phyloP scores from a whole-genome alignment of 2,888 invertebrate genomes.

The Drosophila tripunctata region DNA sequence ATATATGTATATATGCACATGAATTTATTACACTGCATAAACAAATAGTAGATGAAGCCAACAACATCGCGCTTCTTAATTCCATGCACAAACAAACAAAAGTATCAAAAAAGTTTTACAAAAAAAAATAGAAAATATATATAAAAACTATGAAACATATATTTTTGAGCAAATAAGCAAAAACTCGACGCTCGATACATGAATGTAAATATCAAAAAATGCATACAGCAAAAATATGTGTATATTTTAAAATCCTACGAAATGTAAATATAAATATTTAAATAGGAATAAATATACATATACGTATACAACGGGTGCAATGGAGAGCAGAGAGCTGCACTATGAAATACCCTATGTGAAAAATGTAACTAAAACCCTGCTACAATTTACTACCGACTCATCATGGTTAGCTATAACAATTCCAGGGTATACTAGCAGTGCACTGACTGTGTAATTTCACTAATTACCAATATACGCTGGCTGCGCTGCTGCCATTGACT shows the following conservation, averaged over 20 bases:
- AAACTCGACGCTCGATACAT: conserved; percentile 4
- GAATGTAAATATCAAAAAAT: conserved; percentile 30
- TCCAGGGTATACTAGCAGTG: neutral
- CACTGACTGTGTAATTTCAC: conserved; percentile 25
- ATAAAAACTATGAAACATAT: conserved; percentile 9
- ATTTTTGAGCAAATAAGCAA: conserved; percentile 21
- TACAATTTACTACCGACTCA: neutral
- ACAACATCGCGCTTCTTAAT: conserved; percentile 7
- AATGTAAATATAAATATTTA: conserved; percentile 18
- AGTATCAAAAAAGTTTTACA: conserved; percentile 11
- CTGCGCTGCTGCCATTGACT: conserved; percentile 41
- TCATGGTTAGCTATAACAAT: too few species aligned
- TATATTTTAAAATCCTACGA: conserved; percentile 11
- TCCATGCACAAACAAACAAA: conserved; percentile 18
- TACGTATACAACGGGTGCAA: neutral
- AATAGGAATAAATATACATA: conserved; percentile 3
- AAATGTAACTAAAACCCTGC: too few species aligned
- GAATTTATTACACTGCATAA: conserved; percentile 13
- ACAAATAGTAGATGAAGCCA: conserved; percentile 16
- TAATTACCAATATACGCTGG: conserved; percentile 40
- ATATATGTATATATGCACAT: neutral
- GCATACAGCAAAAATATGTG: conserved; percentile 13
- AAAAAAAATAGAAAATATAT: neutral
- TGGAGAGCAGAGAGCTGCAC: neutral
- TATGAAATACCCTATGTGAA: neutral